Percentiles rank a stretch among this genome's conserved stretches.
phyloP scores from a whole-genome alignment of 2,113 vertebrate species.

The Atlantisia rogersi region DNA sequence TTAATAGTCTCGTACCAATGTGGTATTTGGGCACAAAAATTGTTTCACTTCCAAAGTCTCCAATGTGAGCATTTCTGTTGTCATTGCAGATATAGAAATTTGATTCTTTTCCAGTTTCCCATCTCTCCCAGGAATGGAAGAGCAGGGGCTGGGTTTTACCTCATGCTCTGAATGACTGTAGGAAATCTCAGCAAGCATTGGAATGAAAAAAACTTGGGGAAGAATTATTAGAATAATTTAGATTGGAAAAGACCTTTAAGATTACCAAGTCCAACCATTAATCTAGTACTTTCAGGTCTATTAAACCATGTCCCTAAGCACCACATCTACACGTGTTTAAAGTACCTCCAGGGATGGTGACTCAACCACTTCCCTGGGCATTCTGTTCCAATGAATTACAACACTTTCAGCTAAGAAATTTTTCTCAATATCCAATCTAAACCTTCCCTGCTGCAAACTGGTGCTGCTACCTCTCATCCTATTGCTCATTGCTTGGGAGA shows the following conservation, averaged over 20 bases:
- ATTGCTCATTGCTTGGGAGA: not conserved
- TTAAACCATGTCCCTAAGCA: not conserved
- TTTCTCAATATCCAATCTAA: not conserved
- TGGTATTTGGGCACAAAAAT: not conserved
- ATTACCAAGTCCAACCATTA: not conserved
- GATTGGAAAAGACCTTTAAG: not conserved
- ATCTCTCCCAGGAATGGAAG: not conserved
- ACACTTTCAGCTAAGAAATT: not conserved
- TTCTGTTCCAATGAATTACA: not conserved
- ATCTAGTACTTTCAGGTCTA: not conserved
- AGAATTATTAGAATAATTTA: not conserved
- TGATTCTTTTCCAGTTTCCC: not conserved
- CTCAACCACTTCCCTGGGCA: not conserved
- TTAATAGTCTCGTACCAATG: not conserved
- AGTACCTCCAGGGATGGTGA: not conserved
- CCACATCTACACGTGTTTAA: fast-evolving
- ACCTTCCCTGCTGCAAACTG: not conserved
- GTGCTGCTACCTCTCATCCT: not conserved
- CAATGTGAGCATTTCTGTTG: not conserved
- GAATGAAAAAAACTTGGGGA: not conserved
- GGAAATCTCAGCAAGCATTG: not conserved
- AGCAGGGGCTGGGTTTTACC: not conserved
- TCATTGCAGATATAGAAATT: not conserved
- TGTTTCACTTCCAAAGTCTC: not conserved
- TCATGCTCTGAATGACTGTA: not conserved